A percentile compares a stretch with the other conserved stretches of the same genome.
Evolutionary conservation across 1,140 invertebrate genomes (phyloP).

Genomic region (Monochamus saltuarius): DNA sequence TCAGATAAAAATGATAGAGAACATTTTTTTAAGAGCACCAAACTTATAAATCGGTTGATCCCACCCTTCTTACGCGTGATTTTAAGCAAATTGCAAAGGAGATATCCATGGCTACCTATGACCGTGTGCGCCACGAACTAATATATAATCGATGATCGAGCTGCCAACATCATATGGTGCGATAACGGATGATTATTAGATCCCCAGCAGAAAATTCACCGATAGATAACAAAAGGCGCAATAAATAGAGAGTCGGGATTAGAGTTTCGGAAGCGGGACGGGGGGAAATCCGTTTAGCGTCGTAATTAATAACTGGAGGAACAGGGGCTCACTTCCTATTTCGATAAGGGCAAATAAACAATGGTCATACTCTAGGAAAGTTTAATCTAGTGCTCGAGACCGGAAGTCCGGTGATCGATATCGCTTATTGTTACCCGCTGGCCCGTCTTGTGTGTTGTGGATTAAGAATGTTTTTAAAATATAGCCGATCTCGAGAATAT

Average conservation of each 20-base stretch:
- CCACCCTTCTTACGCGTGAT: too few relatives aligned
- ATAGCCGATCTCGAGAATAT: too few relatives aligned
- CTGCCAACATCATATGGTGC: too few relatives aligned
- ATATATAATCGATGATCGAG: too few relatives aligned
- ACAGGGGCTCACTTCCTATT: slow-evolving; percentile 30
- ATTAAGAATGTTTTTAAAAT: too few relatives aligned
- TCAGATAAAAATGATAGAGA: too few relatives aligned
- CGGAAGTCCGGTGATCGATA: slow-evolving; percentile 25
- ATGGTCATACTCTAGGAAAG: not conserved
- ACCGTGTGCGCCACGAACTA: too few relatives aligned
- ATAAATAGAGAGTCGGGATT: slow-evolving; percentile 14
- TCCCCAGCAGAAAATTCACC: not conserved
- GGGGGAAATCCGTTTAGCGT: slow-evolving; percentile 32
- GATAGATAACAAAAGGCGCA: slow-evolving; percentile 6
- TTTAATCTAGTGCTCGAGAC: slow-evolving; percentile 9
- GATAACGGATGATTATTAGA: slow-evolving; percentile 17
- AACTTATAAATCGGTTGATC: too few relatives aligned
- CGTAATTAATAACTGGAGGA: slow-evolving; percentile 33
- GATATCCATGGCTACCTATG: too few relatives aligned
- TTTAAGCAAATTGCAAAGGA: too few relatives aligned
- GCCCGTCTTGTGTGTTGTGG: too few relatives aligned
- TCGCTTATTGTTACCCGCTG: slow-evolving; percentile 8
- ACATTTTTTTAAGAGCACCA: too few relatives aligned
- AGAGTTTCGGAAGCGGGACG: not conserved
- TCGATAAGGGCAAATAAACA: slow-evolving; percentile 32